These are phyloP conservation scores for Trissoscelio sp. DNA, from an alignment of 2,888 invertebrate species.

Conservation along the genomic window DNA sequence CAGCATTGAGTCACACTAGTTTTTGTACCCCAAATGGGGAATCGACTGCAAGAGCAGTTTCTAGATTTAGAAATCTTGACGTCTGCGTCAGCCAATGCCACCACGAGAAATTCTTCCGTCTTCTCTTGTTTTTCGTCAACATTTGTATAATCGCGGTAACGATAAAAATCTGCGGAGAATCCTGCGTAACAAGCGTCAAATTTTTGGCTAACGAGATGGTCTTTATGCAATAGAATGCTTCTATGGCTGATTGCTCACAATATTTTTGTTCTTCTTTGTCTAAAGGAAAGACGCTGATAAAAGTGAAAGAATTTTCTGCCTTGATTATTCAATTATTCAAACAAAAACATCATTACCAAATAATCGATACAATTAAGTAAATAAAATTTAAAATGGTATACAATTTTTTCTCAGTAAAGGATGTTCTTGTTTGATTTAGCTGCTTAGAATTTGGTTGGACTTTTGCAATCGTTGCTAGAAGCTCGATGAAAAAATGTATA, in stretches of 20 bases:
- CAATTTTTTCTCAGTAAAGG: too few species aligned
- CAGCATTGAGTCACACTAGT: slow-evolving; percentile 73
- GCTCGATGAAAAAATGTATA: not conserved
- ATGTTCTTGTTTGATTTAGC: too few species aligned
- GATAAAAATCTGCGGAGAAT: slow-evolving; percentile 16
- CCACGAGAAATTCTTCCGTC: slow-evolving; percentile 61
- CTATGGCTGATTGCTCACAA: slow-evolving; percentile 13
- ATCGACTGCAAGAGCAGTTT: slow-evolving; percentile 67
- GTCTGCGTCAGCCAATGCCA: slow-evolving; percentile 63
- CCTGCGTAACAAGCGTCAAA: slow-evolving; percentile 27
- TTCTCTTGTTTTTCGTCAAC: slow-evolving; percentile 45
- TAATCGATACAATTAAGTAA: too few species aligned
- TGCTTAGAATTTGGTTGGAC: not conserved
- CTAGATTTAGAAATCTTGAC: slow-evolving; percentile 68
- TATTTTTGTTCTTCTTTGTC: slow-evolving; percentile 9
- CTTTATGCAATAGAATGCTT: slow-evolving; percentile 22
- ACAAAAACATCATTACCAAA: not conserved
- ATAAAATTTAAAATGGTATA: too few species aligned
- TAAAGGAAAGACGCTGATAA: not conserved
- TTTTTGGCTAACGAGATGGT: slow-evolving; percentile 56
- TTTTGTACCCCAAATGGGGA: slow-evolving; percentile 67
- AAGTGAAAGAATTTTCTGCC: not conserved
- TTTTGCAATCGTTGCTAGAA: not conserved
- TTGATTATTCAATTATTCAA: not conserved
- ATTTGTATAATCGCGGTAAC: slow-evolving; percentile 51